Evolutionary conservation across 2,113 vertebrate species (phyloP).

Genomic region (Calypte anna): DNA sequence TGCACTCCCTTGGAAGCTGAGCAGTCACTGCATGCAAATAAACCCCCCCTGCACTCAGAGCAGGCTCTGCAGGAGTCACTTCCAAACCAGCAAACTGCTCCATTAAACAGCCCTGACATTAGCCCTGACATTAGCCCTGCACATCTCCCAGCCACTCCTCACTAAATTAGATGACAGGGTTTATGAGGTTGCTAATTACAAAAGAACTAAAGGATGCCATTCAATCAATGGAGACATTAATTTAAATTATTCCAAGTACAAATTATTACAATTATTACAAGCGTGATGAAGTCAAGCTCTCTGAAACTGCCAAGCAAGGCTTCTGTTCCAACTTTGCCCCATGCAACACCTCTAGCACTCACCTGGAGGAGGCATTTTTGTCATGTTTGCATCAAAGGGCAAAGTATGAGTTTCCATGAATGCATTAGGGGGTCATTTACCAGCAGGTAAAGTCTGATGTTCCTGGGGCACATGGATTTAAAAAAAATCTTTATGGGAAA

Average conservation of each 20-base stretch:
- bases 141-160: neutral
- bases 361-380: neutral
- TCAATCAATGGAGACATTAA: neutral
- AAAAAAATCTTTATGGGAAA: neutral
- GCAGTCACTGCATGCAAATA: neutral
- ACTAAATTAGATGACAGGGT: neutral
- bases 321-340: neutral
- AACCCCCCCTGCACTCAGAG: neutral
- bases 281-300: neutral
- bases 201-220: neutral
- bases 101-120: neutral
- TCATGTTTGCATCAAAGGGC: neutral
- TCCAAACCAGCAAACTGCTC: neutral
- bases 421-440: fast-evolving
- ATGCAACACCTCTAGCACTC: neutral
- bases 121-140: neutral
- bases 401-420: neutral
- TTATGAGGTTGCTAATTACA: neutral
- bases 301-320: neutral
- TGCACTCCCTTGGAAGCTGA: neutral
- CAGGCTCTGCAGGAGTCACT: neutral
- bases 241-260: neutral
- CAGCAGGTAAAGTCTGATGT: neutral
- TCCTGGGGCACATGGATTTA: too few relatives aligned
- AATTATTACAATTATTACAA: too few relatives aligned